phyloP scores from a whole-genome alignment of 1,140 invertebrate genomes.

The Akabosia matsudoensis region DNA sequence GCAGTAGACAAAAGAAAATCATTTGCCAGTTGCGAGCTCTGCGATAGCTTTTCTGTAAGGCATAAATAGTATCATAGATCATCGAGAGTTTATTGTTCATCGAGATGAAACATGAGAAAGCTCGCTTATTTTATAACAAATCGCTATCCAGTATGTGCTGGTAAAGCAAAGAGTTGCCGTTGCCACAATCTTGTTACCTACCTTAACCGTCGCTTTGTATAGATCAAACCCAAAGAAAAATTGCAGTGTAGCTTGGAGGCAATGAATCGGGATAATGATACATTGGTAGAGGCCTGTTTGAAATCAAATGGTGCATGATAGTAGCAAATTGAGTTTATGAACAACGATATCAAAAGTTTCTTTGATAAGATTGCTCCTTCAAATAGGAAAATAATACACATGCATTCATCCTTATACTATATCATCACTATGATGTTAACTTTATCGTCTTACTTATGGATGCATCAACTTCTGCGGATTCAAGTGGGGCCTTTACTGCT shows the following conservation, averaged over 20 bases:
- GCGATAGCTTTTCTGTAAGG: not conserved
- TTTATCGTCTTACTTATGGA: not conserved
- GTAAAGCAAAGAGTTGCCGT: too few species aligned
- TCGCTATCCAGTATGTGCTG: too few species aligned
- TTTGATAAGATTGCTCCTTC: too few species aligned
- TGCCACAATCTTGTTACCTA: not conserved
- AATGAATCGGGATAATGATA: slow-evolving; percentile 5
- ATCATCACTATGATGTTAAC: too few species aligned
- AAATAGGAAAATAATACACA: too few species aligned
- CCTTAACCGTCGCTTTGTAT: not conserved
- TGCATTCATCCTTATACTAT: too few species aligned
- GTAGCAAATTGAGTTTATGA: not conserved
- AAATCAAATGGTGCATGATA: not conserved
- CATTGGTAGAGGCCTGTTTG: not conserved
- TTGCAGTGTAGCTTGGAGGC: not conserved
- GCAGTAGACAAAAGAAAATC: not conserved
- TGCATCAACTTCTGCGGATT: not conserved
- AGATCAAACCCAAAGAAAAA: slow-evolving; percentile 10
- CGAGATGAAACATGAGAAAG: too few species aligned
- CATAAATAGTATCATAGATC: not conserved
- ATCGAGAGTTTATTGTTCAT: too few species aligned
- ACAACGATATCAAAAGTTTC: not conserved
- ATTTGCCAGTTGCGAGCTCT: not conserved
- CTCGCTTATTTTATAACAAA: too few species aligned
- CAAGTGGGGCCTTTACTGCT: too few species aligned